Percentiles rank a stretch among this genome's conserved stretches.
Conservation (phyloP, 1,140 invertebrate genomes). For the Eubasilissa regina region DNA sequence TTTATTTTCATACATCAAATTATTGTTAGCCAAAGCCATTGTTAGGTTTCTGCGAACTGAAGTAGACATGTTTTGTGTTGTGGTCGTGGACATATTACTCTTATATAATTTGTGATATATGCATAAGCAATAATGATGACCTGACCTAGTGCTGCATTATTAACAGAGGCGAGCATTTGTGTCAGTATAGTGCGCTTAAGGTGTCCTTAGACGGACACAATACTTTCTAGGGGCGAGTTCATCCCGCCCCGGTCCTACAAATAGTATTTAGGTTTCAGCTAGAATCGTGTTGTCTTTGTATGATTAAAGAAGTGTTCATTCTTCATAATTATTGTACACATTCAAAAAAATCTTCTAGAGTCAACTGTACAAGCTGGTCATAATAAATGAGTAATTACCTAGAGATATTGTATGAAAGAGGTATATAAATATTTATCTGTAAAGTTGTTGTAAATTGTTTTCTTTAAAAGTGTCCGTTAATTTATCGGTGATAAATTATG, state of each 20-base stretch:
- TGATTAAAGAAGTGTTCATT: constrained; percentile 14
- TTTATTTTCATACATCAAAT: constrained; percentile 28
- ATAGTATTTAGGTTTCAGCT: constrained; percentile 37
- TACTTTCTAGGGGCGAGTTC: no score
- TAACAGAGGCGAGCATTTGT: no score
- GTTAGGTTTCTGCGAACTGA: constrained; percentile 39
- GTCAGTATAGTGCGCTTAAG: constrained; percentile 32
- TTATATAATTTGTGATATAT: constrained; percentile 51
- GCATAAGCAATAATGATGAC: constrained; percentile 50
- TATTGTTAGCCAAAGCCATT: constrained; percentile 36
- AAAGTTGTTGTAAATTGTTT: constrained; percentile 27
- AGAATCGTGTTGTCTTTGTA: constrained; percentile 36
- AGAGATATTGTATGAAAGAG: constrained; percentile 1
- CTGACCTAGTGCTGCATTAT: constrained; percentile 29
- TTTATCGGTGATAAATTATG: constrained; percentile 47
- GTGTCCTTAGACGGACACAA: no score
- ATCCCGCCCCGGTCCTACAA: constrained; percentile 20
- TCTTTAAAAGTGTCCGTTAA: constrained; percentile 32
- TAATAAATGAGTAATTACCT: constrained; percentile 13
- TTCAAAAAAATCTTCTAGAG: no score
- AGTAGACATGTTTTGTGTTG: constrained; percentile 28
- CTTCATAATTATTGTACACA: constrained; percentile 19
- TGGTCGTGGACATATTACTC: constrained; percentile 24
- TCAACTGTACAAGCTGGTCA: constrained; percentile 22
- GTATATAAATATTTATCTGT: constrained; percentile 10